Percentiles rank a stretch among this genome's conserved stretches.
These are phyloP conservation scores for Canis aureus DNA, from an alignment of 2,113 vertebrate genomes.

Conservation along the genomic window DNA sequence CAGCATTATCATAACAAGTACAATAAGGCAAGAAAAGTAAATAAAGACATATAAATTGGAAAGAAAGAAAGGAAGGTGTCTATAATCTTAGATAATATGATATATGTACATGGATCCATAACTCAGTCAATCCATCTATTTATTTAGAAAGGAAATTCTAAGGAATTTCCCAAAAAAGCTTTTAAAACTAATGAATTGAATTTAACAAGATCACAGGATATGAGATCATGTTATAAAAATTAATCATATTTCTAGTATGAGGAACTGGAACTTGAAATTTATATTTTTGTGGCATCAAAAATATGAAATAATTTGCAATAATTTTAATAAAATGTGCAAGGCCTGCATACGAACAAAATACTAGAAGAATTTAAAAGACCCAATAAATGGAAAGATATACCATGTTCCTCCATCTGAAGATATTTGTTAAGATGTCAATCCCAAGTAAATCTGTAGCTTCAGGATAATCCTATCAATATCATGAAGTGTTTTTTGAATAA, in stretches of 20 bases:
- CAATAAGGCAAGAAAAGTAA: constrained; percentile 3
- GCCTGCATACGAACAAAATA: background rate
- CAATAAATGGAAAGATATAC: background rate
- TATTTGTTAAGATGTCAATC: background rate
- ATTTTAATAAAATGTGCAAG: constrained; percentile 33
- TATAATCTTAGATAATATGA: background rate
- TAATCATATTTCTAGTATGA: constrained; percentile 1
- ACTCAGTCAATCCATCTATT: no score
- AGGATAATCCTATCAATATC: background rate
- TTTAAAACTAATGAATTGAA: constrained; percentile 4
- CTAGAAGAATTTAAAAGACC: background rate
- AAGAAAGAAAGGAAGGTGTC: background rate
- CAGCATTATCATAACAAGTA: background rate
- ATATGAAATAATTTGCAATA: background rate
- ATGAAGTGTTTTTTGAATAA: background rate
- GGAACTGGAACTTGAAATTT: background rate
- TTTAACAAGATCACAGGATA: background rate
- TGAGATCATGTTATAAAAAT: background rate
- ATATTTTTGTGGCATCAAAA: constrained; percentile 2
- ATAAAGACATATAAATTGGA: background rate
- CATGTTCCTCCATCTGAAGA: background rate
- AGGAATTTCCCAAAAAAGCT: background rate
- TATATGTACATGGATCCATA: background rate
- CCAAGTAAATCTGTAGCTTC: background rate
- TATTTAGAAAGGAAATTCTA: background rate